Percentiles rank a stretch among this genome's conserved stretches.
These are phyloP conservation scores for Ectemnius cavifrons DNA, from an alignment of 2,888 invertebrate species.

Conservation along the genomic window DNA sequence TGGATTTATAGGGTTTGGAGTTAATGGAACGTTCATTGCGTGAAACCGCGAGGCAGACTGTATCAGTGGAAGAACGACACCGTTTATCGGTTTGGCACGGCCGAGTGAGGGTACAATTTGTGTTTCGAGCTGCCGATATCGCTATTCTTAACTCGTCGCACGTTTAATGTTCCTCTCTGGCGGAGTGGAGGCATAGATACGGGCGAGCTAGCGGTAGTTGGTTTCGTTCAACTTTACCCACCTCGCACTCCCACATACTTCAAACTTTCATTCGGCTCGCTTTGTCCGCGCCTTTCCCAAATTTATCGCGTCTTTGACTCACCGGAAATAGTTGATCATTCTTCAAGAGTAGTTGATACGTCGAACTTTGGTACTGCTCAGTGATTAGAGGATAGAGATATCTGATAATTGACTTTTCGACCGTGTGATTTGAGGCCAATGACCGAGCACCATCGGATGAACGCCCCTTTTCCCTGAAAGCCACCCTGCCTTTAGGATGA, in stretches of 20 bases:
- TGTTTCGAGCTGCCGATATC: background rate
- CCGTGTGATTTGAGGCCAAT: constrained; percentile 17
- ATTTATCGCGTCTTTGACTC: constrained; percentile 13
- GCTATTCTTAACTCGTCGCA: constrained; percentile 1
- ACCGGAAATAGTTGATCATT: background rate
- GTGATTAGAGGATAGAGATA: background rate
- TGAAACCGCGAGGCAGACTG: background rate
- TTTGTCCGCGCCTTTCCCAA: background rate
- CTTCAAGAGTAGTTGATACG: background rate
- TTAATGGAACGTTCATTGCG: background rate
- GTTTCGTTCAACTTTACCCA: no score
- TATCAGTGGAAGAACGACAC: background rate
- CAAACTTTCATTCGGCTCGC: background rate
- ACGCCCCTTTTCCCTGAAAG: constrained; percentile 26
- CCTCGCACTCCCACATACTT: background rate
- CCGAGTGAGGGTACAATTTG: constrained; percentile 8
- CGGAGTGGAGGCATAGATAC: background rate
- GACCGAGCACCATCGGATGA: background rate
- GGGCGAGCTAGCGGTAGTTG: background rate
- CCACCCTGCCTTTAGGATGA: background rate
- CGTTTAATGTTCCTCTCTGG: background rate
- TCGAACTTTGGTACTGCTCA: no score
- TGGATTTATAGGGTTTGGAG: no score
- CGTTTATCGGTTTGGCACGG: background rate
- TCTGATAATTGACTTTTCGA: background rate